Percentiles rank a stretch among this genome's conserved stretches.
Evolutionary conservation across 1,140 invertebrate genomes (phyloP).

Genomic region (Dendrolimus kikuchii): DNA sequence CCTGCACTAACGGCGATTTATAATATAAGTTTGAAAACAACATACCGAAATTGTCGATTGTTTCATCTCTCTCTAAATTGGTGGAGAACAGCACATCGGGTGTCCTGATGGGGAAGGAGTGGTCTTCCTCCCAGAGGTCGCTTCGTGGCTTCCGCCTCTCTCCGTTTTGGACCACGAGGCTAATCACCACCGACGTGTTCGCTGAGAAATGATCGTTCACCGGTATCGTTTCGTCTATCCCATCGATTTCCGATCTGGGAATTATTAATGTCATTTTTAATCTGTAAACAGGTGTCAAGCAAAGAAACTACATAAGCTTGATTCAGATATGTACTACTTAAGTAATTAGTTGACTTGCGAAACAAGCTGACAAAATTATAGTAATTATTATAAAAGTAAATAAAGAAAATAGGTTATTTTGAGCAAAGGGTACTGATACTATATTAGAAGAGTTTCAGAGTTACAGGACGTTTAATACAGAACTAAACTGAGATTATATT

Average conservation of each 20-base stretch:
- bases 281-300: too few species aligned
- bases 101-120: slow-evolving; percentile 56
- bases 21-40: not conserved
- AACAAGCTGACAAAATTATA: too few species aligned
- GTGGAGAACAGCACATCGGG: slow-evolving; percentile 83
- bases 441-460: too few species aligned
- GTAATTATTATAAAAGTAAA: too few species aligned
- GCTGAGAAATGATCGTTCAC: slow-evolving; percentile 87
- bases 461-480: too few species aligned
- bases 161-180: slow-evolving; percentile 81
- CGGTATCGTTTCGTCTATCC: slow-evolving; percentile 82
- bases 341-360: too few species aligned
- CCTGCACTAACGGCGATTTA: too few species aligned
- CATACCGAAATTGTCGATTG: slow-evolving; percentile 84
- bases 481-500: too few species aligned
- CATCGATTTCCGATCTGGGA: slow-evolving; percentile 84
- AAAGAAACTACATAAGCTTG: too few species aligned
- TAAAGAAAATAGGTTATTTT: too few species aligned
- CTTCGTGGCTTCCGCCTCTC: slow-evolving; percentile 76
- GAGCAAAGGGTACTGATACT: too few species aligned
- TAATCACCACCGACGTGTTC: slow-evolving; percentile 81
- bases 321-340: too few species aligned
- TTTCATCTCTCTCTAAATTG: slow-evolving; percentile 87
- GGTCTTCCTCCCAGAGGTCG: slow-evolving; percentile 82
- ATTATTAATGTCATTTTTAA: slow-evolving; percentile 1